Base-by-base conservation (phyloP, 1,140 invertebrate genomes). In the Apis cerana region DNA sequence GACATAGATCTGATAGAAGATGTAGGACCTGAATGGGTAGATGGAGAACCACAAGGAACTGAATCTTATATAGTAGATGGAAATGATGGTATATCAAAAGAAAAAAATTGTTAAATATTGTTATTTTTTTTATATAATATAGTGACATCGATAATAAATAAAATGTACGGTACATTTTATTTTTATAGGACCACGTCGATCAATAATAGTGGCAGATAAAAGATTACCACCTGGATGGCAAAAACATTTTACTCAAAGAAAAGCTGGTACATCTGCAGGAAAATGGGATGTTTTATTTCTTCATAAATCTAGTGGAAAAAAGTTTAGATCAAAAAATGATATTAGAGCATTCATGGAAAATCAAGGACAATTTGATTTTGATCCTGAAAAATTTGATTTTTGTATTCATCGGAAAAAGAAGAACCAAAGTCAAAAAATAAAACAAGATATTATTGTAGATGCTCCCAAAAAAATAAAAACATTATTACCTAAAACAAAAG, bases 201-300 rank as follows among this genome's bases (percentile, higher is more conserved):
- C 96, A 2, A 94, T 96, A 61, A 95, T 96, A 92, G 96, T 97
- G 19, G 94, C 95, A 80, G 97, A 97, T 92, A 96, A 95, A 83
- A 94, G 96, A 72, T 90, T 97, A 86, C 97, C 97, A 3, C 89
- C 94, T 5, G 96, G 96, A 9, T 97, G 97, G 97, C 95, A 95
- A 3, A 97, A 97, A 91, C 96, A 97, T 90, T 96, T 97, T 90
- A 96, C 96, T 4, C 95, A 96, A 88, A 94, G 96, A 64, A 95
- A 95, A 78, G 92, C 95, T 74, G 96, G 96, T 4, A 94, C 95
- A 83, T 96, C 96, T 8, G 96, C 96, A 19, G 97, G 97, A 11
- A 97, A 97, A 91, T 97, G 97, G 97, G 97, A 97, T 91, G 96
- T 97, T 13, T 95, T 97, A 80, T 95, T 97, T 82, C 93, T 97